Conservation (phyloP, 2,797 vertebrate species). For the Mallotus villosus region DNA sequence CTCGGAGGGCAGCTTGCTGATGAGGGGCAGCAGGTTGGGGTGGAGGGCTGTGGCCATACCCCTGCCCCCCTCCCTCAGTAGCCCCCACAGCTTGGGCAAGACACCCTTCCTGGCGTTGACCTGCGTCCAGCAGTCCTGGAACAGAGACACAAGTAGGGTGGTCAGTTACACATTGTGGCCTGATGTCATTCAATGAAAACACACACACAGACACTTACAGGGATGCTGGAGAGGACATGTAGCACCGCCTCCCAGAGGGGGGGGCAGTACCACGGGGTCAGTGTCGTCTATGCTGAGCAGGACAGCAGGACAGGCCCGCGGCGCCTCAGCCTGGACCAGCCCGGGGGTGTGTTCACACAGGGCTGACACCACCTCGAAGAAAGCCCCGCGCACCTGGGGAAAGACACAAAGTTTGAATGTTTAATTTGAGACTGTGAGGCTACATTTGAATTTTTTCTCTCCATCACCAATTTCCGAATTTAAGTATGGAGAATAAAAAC, state of each 20-base stretch:
- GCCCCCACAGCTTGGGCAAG: constrained; percentile 87
- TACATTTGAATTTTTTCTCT: no score
- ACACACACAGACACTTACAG: constrained; percentile 70
- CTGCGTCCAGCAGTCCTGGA: constrained; percentile 92
- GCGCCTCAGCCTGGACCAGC: constrained; percentile 81
- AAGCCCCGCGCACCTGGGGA: constrained; percentile 88
- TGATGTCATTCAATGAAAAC: background rate
- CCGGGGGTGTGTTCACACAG: constrained; percentile 84
- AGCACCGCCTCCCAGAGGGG: constrained; percentile 95
- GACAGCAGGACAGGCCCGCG: constrained; percentile 83
- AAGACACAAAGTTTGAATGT: background rate
- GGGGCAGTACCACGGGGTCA: constrained; percentile 88
- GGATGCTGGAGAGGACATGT: constrained; percentile 78
- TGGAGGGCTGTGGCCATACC: constrained; percentile 88
- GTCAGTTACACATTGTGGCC: background rate
- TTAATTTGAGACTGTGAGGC: background rate
- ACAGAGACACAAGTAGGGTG: background rate
- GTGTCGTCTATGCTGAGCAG: constrained; percentile 91
- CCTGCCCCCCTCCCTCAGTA: constrained; percentile 88
- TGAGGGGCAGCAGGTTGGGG: constrained; percentile 91
- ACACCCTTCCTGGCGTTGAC: constrained; percentile 91
- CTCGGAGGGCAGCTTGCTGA: constrained; percentile 86
- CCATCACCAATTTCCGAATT: no score
- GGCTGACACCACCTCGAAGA: constrained; percentile 87
- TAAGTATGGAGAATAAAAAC: no score